phyloP scores from a whole-genome alignment of 2,888 invertebrate genomes.

The Rotaria magnacalcarata region DNA sequence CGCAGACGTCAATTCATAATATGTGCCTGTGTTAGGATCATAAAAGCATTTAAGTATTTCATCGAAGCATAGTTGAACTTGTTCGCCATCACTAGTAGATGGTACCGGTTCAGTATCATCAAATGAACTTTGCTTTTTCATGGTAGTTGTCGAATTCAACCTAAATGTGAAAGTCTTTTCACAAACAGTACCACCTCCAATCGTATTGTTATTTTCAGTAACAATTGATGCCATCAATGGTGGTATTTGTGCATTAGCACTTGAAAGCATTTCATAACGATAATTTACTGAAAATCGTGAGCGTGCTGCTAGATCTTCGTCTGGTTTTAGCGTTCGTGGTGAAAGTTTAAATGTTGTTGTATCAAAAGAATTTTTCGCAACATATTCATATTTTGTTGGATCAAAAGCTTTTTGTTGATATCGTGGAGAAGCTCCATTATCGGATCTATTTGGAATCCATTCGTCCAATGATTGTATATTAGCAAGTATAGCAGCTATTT shows the following conservation, averaged over 20 bases:
- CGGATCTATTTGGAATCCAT: background rate
- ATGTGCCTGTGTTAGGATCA: background rate
- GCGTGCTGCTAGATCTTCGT: background rate
- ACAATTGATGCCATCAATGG: slow-evolving; percentile 21
- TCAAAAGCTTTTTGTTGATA: slow-evolving; percentile 11
- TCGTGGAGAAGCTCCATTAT: background rate
- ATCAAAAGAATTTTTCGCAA: slow-evolving; percentile 4
- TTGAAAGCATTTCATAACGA: slow-evolving; percentile 7
- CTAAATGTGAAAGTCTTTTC: slow-evolving; percentile 16
- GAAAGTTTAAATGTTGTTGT: slow-evolving; percentile 35
- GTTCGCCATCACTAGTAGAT: background rate
- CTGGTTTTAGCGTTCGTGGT: background rate
- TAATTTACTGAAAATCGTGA: background rate
- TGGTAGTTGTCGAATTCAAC: background rate
- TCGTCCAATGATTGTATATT: background rate
- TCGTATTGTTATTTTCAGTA: background rate
- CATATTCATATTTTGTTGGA: slow-evolving; percentile 32
- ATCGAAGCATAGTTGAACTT: slow-evolving; percentile 12
- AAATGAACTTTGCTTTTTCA: background rate
- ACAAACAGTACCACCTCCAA: background rate
- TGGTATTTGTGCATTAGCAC: slow-evolving; percentile 5
- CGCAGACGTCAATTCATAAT: slow-evolving; percentile 18
- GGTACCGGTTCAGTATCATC: background rate
- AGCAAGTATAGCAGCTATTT: slow-evolving; percentile 27
- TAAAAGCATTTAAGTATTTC: slow-evolving; percentile 30